Conservation (phyloP, 2,113 vertebrate species). For the Myotis lucifugus region DNA sequence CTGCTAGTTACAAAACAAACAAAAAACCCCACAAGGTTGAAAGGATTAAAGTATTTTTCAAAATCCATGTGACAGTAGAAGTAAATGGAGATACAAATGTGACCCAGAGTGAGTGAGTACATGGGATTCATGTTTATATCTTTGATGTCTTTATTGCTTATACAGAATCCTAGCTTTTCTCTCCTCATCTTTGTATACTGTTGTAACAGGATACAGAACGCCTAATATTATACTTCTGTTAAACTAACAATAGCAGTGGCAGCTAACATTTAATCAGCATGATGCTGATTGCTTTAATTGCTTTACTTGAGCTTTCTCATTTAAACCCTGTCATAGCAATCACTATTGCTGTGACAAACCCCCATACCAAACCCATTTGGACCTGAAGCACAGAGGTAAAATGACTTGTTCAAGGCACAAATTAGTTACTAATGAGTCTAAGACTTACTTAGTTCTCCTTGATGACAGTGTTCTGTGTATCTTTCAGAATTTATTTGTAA, state of each 20-base stretch:
- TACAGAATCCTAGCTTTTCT: neutral
- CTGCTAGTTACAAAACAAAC: neutral
- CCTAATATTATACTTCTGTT: neutral
- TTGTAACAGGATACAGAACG: neutral
- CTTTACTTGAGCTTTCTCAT: neutral
- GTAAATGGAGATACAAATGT: neutral
- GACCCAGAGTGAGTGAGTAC: neutral
- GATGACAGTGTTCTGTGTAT: neutral
- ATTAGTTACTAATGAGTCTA: neutral
- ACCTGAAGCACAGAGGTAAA: neutral
- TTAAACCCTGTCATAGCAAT: neutral
- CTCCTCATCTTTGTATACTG: neutral
- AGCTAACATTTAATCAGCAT: neutral
- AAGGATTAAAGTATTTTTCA: neutral
- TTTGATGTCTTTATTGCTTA: slow-evolving; percentile 24
- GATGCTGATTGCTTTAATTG: neutral
- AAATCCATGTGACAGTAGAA: neutral
- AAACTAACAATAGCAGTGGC: neutral
- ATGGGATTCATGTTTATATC: neutral
- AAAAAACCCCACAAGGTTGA: neutral
- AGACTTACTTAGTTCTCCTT: neutral
- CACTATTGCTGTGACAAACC: no score
- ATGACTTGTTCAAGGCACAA: neutral
- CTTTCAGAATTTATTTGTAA: slow-evolving; percentile 43
- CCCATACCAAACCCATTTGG: neutral